Evolutionary conservation across 2,888 invertebrate genomes (phyloP).

Genomic region (Harmothoe impar): DNA sequence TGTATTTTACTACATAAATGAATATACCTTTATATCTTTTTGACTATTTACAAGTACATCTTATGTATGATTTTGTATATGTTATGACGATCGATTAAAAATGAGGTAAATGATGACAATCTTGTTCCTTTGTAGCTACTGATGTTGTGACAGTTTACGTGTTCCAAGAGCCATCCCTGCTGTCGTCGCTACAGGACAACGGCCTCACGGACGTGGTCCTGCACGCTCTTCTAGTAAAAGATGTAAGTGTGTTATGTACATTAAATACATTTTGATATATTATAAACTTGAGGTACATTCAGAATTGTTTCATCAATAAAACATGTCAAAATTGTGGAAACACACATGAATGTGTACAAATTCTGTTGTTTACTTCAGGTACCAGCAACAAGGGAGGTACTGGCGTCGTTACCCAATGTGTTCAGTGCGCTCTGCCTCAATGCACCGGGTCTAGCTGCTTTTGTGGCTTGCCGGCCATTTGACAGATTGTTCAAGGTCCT

Average conservation of each 20-base stretch:
- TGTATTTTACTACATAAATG: no score
- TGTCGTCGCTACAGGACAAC: constrained; percentile 93
- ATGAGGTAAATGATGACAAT: no score
- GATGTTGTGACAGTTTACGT: constrained; percentile 93
- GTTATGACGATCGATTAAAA: no score
- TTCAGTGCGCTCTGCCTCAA: constrained; percentile 93
- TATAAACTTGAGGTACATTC: neutral
- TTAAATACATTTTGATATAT: neutral
- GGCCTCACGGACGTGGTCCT: constrained; percentile 93
- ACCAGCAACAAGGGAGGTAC: constrained; percentile 85
- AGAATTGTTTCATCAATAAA: neutral
- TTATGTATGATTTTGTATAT: no score
- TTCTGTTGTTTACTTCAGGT: constrained; percentile 80
- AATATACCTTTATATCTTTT: no score
- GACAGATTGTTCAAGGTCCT: constrained; percentile 89
- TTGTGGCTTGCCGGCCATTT: constrained; percentile 91
- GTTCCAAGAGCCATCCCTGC: constrained; percentile 90
- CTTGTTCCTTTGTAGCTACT: constrained; percentile 83
- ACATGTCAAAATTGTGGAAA: neutral
- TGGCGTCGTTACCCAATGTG: constrained; percentile 93
- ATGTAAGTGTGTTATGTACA: constrained; percentile 85
- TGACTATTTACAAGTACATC: no score
- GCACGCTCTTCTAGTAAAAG: constrained; percentile 92
- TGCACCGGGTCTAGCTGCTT: constrained; percentile 90
- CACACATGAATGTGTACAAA: neutral